Conservation (phyloP, 2,113 vertebrate genomes). For the Ondatra zibethicus region DNA sequence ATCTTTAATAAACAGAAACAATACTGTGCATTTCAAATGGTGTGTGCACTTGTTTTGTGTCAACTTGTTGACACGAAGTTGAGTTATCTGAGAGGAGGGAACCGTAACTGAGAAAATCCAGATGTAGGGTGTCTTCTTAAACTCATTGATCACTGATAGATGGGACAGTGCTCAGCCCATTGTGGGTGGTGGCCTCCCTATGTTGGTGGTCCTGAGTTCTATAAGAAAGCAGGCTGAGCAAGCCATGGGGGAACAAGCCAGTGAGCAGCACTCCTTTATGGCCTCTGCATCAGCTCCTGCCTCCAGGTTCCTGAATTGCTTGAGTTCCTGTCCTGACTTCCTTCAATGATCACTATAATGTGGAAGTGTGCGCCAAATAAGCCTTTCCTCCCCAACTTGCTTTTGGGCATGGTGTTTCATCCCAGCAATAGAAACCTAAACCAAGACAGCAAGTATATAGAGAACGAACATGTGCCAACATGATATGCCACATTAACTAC, state of each 20-base stretch:
- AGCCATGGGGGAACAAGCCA: background rate
- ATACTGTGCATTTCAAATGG: background rate
- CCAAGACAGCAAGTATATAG: background rate
- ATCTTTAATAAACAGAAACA: conserved; percentile 44
- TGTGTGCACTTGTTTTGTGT: background rate
- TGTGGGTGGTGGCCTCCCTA: background rate
- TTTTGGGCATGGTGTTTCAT: background rate
- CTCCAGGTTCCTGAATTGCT: background rate
- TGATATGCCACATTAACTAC: background rate
- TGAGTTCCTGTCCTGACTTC: background rate
- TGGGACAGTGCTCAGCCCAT: background rate
- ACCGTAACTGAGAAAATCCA: background rate
- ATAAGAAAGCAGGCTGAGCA: background rate
- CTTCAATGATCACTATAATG: background rate
- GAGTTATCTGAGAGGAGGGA: no score
- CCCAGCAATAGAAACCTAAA: background rate
- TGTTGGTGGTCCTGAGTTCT: background rate
- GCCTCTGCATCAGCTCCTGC: background rate
- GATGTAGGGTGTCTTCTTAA: background rate
- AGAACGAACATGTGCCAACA: background rate
- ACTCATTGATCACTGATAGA: background rate
- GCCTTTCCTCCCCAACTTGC: background rate
- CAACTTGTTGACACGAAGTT: background rate
- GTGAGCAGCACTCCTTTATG: background rate
- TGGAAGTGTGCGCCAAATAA: background rate